A percentile compares a stretch with the other conserved stretches of the same genome.
Conservation (phyloP, 2,113 vertebrate genomes). For the Salvelinus fontinalis region DNA sequence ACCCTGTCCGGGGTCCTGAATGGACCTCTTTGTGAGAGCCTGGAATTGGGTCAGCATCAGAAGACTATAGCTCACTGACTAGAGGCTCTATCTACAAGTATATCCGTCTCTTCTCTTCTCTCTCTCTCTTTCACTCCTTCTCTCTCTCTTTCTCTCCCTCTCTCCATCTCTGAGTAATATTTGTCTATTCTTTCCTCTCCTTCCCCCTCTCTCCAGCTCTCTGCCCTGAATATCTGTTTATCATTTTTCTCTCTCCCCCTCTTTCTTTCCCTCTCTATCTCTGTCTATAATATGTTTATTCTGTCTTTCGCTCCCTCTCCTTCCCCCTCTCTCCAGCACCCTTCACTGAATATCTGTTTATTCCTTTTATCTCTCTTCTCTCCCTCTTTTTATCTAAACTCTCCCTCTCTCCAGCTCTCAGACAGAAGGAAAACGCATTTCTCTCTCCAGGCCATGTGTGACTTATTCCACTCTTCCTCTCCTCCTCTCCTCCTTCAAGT, state of each 20-base stretch:
- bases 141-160: conserved; percentile 2
- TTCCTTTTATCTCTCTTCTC: neutral
- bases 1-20: conserved; percentile 29
- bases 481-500: neutral
- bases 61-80: conserved; percentile 17
- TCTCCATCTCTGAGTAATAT: neutral
- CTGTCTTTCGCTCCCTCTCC: no score
- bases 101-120: conserved; percentile 1
- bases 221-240: neutral
- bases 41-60: conserved; percentile 55
- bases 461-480: neutral
- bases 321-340: no score
- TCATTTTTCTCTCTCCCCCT: neutral
- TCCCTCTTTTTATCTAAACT: conserved; percentile 1
- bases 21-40: conserved; percentile 23
- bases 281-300: no score
- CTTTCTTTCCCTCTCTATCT: neutral
- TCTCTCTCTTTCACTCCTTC: neutral
- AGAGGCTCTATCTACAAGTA: conserved; percentile 19
- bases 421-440: neutral
- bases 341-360: neutral
- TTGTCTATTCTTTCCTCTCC: neutral
- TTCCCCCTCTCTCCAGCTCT: neutral
- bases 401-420: conserved; percentile 7
- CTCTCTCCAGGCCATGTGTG: neutral